Evolutionary conservation across 2,113 vertebrate genomes (phyloP), one percentile per base, ranked within the genome.

Genomic region (Gasterosteus aculeatus): DNA sequence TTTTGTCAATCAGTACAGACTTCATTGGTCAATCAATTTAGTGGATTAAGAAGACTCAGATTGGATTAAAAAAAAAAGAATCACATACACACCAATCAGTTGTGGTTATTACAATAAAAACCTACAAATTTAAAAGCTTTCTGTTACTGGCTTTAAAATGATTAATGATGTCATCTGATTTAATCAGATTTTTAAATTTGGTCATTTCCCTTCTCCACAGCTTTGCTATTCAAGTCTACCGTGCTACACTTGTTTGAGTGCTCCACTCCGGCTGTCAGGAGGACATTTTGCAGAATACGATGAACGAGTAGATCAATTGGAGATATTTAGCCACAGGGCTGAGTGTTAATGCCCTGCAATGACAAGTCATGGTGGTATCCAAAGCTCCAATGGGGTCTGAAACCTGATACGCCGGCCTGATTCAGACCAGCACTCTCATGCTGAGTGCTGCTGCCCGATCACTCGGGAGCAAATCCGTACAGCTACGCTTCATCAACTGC

Each of bases 1-100:
- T 90, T 47, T 60, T 71, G 65, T 88, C 74, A 90, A 86, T 88
- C 89, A 80, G 68, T 22, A 63, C 83, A 93, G 8, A 68, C 46
- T 83, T 95, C 92, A 96, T 96, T 95, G 91, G 85, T 93, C 75
- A 94, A 93, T 94, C 80, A 94, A 92, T 81, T 91, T 95, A 95
- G 93, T 94, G 88, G 89, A 90, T 85, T 93, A 41, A 86, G 77
- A 82, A 53, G 64, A 72, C 69, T 84, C n/a, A 88, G 64, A 81
- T 66, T 78, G 64, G 66, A 78, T 81, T 66, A 82, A 85, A 38
- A 38, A 38, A 38, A 26, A 26, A 38, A 38, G 6, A 38, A 88
- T 88, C 74, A 87, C 77, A 84, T 69, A 59, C 68, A 89, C 80
- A 81, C 58, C 57, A 77, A 19, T 42, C 83, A 90, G 73, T 89